Evolutionary conservation across 2,888 invertebrate species (phyloP).

Genomic region (Coelopa pilipes): DNA sequence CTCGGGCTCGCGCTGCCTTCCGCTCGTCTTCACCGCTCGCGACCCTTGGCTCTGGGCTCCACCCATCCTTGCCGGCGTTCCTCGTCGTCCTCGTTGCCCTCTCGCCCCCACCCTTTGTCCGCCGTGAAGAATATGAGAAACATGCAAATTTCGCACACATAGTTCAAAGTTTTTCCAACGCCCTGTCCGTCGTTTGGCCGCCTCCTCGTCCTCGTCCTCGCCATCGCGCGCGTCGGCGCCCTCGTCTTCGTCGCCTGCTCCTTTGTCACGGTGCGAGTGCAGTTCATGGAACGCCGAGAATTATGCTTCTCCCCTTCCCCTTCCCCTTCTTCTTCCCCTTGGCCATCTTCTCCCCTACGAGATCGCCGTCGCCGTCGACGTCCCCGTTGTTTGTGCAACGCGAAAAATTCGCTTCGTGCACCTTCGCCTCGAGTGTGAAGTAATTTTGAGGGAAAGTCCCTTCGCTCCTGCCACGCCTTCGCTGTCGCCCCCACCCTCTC

Average conservation of each 20-base stretch:
- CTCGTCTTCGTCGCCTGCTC: background rate
- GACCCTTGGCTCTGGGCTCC: background rate
- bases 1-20: too few species aligned
- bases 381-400: background rate
- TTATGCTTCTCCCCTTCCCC: background rate
- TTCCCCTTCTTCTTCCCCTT: too few species aligned
- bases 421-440: background rate
- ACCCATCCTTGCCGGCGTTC: background rate
- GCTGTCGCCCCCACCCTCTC: too few species aligned
- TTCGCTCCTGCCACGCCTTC: too few species aligned
- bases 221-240: background rate
- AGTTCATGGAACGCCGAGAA: conserved; percentile 13
- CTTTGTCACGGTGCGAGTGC: background rate
- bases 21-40: background rate
- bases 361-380: too few species aligned
- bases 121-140: conserved; percentile 13
- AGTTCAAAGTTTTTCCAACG: conserved; percentile 2
- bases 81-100: background rate
- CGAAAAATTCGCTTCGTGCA: conserved; percentile 1
- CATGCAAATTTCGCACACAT: conserved; percentile 12
- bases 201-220: background rate
- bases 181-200: background rate
- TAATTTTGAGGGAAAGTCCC: too few species aligned
- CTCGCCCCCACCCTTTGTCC: background rate
- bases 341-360: too few species aligned